These are phyloP conservation scores for Apomyelois bistriatella DNA, from an alignment of 2,888 invertebrate species.

Conservation along the genomic window DNA sequence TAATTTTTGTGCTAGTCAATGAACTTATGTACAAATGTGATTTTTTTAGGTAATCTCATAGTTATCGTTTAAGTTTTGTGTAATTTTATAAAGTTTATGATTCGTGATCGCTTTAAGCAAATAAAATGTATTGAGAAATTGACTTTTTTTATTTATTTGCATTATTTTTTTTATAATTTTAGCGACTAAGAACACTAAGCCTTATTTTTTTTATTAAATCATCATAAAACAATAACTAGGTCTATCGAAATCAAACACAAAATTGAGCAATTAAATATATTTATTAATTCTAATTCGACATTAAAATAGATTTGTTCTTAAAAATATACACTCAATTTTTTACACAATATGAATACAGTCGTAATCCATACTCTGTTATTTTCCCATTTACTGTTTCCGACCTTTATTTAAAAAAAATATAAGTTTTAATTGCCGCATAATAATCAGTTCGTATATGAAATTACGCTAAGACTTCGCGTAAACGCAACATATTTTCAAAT, in stretches of 20 bases:
- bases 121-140: neutral
- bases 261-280: constrained; percentile 10
- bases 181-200: too few relatives aligned
- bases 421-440: too few relatives aligned
- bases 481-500: too few relatives aligned
- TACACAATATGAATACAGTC: constrained; percentile 1
- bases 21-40: constrained; percentile 19
- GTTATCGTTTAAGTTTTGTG: constrained; percentile 18
- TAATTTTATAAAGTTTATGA: neutral
- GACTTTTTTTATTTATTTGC: neutral
- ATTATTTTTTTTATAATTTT: too few relatives aligned
- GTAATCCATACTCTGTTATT: neutral
- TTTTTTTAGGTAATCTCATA: constrained; percentile 13
- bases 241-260: neutral
- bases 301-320: constrained; percentile 11
- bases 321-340: constrained; percentile 2
- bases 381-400: neutral
- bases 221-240: too few relatives aligned
- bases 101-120: constrained; percentile 5
- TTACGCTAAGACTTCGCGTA: too few relatives aligned
- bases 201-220: too few relatives aligned
- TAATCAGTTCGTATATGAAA: too few relatives aligned
- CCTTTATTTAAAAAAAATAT: too few relatives aligned
- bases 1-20: constrained; percentile 25
- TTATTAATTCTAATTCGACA: constrained; percentile 7